Evolutionary conservation across 2,113 vertebrate species (phyloP), one percentile per base, ranked within the genome.

Genomic region (Thalassoma bifasciatum): DNA sequence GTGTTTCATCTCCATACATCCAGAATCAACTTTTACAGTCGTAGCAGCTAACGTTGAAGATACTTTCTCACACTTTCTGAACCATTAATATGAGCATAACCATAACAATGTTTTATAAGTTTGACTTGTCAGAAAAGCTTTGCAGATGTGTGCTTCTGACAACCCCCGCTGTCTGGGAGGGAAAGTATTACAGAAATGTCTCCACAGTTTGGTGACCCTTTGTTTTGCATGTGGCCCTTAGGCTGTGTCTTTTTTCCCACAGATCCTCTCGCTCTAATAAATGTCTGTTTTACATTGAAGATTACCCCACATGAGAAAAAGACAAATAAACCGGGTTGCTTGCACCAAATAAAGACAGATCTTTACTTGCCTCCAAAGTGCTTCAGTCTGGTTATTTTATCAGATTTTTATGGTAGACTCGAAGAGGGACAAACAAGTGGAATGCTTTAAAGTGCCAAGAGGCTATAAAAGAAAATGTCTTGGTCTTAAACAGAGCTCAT

Each of bases 111-210:
- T 82, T 66, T 68, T 77, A 86, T 90, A 88, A 88, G 83, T 64
- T 86, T 89, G 72, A 65, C 89, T 87, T 91, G 84, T 92, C 87
- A 89, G 76, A 82, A 82, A 78, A 85, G 76, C 78, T 42, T 72
- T 54, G 68, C 79, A 86, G 78, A 91, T 85, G 66, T 85, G 74
- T 79, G 60, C 53, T 69, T 60, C 63, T 54, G 78, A 75, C 77
- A 67, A 53, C 76, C 70, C 74, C 67, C 70, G 79, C 65, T 72
- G 79, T 83, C 77, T 56, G 53, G 44, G 64, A 76, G 74, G 53
- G 58, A 79, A 81, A 66, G 59, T 61, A 65, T 69, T 71, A 69
- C 66, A 84, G 67, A 82, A 83, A 83, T 59, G 69, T 65, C 62
- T 75, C 59, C 24, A 54, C 61, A 88, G 69, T 91, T 77, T 82